Percentiles rank a stretch among this genome's conserved stretches.
phyloP scores from a whole-genome alignment of 2,113 vertebrate species.

The Callospermophilus lateralis region DNA sequence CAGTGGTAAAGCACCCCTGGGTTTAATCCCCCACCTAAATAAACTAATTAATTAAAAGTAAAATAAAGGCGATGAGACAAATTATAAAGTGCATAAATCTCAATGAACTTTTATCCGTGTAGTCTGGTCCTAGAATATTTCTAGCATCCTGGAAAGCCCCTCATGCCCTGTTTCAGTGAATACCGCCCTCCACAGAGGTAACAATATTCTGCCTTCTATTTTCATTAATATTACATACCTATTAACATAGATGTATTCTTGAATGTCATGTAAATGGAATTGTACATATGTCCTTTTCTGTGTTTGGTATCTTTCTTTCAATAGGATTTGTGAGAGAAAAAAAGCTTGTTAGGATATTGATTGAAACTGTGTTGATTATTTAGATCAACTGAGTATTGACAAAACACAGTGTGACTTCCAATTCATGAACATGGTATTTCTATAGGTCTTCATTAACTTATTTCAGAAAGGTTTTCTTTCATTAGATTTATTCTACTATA shows the following conservation, averaged over 20 bases:
- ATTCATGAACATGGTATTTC: not conserved
- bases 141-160: slow-evolving; percentile 42
- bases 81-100: not conserved
- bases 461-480: too few species aligned
- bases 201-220: not conserved
- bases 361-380: not conserved
- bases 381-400: not conserved
- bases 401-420: not conserved
- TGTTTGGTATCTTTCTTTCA: not conserved
- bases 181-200: not conserved
- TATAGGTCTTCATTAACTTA: not conserved
- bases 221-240: not conserved
- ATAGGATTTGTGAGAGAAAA: not conserved
- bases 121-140: not conserved
- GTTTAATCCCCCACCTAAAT: too few species aligned
- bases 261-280: not conserved
- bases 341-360: not conserved
- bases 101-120: not conserved
- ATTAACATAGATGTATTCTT: not conserved
- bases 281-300: not conserved
- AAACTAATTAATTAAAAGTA: too few species aligned
- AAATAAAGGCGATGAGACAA: not conserved
- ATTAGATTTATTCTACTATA: too few species aligned
- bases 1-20: too few species aligned
- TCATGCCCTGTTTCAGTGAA: not conserved